These are phyloP conservation scores for Barnardius zonarius DNA, from an alignment of 2,113 vertebrate species.

Conservation along the genomic window DNA sequence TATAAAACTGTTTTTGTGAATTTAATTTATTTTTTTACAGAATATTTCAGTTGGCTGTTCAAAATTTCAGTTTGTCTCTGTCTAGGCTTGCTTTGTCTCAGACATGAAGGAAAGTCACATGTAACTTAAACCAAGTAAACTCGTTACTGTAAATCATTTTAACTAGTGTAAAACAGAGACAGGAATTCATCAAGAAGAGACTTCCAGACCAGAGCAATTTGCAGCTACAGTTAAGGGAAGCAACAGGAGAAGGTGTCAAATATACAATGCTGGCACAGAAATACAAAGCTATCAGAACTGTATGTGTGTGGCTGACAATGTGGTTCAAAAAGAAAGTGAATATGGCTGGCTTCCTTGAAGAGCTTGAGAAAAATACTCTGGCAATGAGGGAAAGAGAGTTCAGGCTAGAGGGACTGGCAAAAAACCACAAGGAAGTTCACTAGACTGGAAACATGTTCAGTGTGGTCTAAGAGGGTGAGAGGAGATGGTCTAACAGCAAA, in stretches of 20 bases:
- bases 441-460: background rate
- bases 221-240: background rate
- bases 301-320: rapidly evolving
- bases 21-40: background rate
- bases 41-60: background rate
- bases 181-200: background rate
- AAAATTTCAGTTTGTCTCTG: background rate
- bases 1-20: background rate
- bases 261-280: background rate
- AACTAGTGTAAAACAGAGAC: background rate
- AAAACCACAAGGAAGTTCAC: background rate
- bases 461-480: background rate
- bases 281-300: background rate
- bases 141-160: background rate
- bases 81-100: background rate
- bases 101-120: background rate
- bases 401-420: background rate
- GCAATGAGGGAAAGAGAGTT: background rate
- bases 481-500: background rate
- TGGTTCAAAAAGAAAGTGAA: background rate
- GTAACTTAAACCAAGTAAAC: background rate
- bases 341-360: background rate
- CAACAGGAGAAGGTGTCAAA: background rate
- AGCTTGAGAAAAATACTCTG: background rate
- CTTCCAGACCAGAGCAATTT: background rate